phyloP scores from a whole-genome alignment of 2,113 vertebrate species.

The Sander lucioperca region DNA sequence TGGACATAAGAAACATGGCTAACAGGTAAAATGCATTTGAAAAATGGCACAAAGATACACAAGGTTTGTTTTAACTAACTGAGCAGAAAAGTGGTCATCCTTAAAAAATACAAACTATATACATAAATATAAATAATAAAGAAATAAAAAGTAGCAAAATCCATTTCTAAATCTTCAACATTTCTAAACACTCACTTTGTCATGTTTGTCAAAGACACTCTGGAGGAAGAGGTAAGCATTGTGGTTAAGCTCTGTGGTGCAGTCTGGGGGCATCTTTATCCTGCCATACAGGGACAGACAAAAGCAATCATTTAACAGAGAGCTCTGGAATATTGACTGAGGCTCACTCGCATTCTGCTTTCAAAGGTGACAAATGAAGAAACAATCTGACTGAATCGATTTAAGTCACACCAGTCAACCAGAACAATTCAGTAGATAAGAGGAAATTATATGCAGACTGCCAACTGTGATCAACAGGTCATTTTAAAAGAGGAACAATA shows the following conservation, averaged over 20 bases:
- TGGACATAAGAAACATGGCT: not conserved
- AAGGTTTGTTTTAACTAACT: not conserved
- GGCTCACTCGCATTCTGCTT: not conserved
- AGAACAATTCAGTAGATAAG: not conserved
- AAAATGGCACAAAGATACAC: not conserved
- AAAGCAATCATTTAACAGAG: not conserved
- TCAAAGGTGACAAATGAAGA: not conserved
- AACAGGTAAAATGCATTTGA: not conserved
- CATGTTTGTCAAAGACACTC: conserved; percentile 98
- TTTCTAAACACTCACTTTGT: conserved; percentile 89
- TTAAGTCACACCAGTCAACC: not conserved
- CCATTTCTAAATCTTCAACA: not conserved
- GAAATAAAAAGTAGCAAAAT: not conserved
- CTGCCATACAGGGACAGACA: conserved; percentile 76
- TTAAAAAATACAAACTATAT: no score
- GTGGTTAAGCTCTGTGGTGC: conserved; percentile 98
- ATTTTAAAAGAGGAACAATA: not conserved
- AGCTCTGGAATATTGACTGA: not conserved
- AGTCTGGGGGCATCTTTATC: conserved; percentile 93
- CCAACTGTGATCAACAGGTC: not conserved
- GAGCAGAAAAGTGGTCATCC: not conserved
- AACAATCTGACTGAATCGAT: not conserved
- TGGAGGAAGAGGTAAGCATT: conserved; percentile 98
- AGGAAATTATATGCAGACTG: not conserved
- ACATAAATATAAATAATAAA: not conserved